Conservation (phyloP, 2,888 invertebrate genomes). For the Cremastobaeus sp. region DNA sequence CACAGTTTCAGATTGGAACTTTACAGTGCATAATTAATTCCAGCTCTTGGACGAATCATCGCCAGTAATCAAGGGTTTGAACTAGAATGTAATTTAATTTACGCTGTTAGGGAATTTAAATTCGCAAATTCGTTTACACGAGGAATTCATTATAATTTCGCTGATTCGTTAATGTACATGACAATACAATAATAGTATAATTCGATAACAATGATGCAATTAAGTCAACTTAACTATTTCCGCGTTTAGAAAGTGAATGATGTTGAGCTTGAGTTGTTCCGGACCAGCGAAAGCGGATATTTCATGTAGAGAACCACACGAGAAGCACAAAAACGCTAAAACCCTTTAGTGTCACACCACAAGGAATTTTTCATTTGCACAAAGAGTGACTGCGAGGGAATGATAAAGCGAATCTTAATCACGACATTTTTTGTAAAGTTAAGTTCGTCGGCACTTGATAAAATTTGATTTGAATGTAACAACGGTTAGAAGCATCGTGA, state of each 20-base stretch:
- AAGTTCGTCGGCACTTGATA: too few relatives aligned
- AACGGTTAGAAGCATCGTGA: conserved; percentile 23
- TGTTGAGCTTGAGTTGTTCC: too few relatives aligned
- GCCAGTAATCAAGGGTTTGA: conserved; percentile 54
- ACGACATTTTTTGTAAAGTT: too few relatives aligned
- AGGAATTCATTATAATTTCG: conserved; percentile 38
- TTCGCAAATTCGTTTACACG: conserved; percentile 26
- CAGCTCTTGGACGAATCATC: conserved; percentile 52
- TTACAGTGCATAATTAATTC: conserved; percentile 31
- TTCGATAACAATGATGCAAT: conserved; percentile 39
- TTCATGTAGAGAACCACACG: too few relatives aligned
- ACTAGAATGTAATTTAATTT: conserved; percentile 44
- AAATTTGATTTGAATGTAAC: background rate
- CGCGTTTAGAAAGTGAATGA: conserved; percentile 9
- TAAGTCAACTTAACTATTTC: conserved; percentile 2
- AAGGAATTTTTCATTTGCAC: too few relatives aligned
- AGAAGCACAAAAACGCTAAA: too few relatives aligned
- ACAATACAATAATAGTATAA: conserved; percentile 39
- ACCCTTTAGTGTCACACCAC: too few relatives aligned
- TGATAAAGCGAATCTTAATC: too few relatives aligned
- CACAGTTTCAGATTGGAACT: conserved; percentile 41
- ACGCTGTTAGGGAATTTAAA: conserved; percentile 20
- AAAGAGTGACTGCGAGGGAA: too few relatives aligned
- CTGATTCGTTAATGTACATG: conserved; percentile 35
- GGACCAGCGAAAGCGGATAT: too few relatives aligned